Evolutionary conservation across 2,113 vertebrate species (phyloP).

Genomic region (Lucifuga dentata): DNA sequence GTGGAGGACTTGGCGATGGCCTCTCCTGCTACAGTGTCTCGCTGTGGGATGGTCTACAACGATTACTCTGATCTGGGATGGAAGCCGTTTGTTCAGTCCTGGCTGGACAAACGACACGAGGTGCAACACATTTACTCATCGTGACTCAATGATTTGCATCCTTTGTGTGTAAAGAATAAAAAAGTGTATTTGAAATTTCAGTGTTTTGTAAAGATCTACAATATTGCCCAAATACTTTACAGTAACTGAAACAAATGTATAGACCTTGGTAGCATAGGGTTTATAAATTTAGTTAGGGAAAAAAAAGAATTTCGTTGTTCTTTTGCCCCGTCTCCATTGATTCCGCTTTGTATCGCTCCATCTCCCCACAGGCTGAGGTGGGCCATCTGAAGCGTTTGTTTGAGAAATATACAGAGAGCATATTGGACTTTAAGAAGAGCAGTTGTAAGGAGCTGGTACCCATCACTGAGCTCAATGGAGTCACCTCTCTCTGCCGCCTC

Average conservation of each 20-base stretch:
- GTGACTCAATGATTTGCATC: too few relatives aligned
- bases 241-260: too few relatives aligned
- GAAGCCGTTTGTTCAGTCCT: conserved; percentile 89
- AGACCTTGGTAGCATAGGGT: too few relatives aligned
- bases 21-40: conserved; percentile 91
- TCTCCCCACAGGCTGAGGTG: conserved; percentile 79
- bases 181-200: too few relatives aligned
- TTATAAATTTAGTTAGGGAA: too few relatives aligned
- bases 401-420: conserved; percentile 84
- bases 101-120: conserved; percentile 87
- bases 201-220: too few relatives aligned
- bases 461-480: conserved; percentile 84
- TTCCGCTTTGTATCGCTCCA: neutral
- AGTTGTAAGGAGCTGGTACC: conserved; percentile 87
- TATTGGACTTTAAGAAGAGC: conserved; percentile 82
- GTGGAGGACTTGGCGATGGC: conserved; percentile 89
- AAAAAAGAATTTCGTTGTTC: too few relatives aligned
- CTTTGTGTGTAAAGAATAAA: too few relatives aligned
- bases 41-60: conserved; percentile 92
- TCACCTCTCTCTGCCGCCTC: conserved; percentile 88
- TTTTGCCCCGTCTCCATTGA: neutral
- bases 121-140: conserved; percentile 61
- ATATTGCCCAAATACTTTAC: too few relatives aligned
- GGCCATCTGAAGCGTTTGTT: conserved; percentile 85
- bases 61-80: conserved; percentile 88